Conservation (phyloP, 2,888 invertebrate genomes). For the Pristionchus arcanus region DNA sequence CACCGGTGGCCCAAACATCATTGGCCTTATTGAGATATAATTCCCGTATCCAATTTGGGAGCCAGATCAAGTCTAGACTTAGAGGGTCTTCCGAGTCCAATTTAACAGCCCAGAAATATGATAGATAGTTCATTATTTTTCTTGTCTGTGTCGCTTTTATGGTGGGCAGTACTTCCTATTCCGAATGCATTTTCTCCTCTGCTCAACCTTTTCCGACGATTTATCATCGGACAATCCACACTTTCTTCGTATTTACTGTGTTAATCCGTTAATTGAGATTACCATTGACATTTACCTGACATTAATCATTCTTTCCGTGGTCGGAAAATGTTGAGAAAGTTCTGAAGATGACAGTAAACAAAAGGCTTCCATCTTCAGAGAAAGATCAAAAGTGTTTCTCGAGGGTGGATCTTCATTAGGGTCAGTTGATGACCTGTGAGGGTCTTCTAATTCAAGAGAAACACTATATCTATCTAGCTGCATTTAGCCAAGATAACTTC, state of each 20-base stretch:
- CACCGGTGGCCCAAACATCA: neutral
- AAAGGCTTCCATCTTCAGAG: neutral
- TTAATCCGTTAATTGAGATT: neutral
- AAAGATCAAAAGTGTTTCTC: conserved; percentile 6
- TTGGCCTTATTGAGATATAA: neutral
- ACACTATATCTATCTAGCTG: neutral
- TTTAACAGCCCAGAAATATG: neutral
- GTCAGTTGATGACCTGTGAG: neutral
- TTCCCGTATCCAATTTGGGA: neutral
- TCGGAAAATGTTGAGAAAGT: neutral
- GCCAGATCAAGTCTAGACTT: conserved; percentile 23
- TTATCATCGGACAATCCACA: neutral
- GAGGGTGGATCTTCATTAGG: neutral
- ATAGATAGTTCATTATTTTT: neutral
- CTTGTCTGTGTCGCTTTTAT: neutral
- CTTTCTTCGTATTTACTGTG: neutral
- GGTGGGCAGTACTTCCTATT: neutral
- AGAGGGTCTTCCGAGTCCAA: neutral
- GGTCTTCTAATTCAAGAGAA: neutral
- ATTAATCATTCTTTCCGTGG: neutral
- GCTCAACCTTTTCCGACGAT: neutral
- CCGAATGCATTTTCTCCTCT: neutral
- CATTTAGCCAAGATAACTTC: neutral
- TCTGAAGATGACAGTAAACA: neutral
- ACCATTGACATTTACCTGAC: neutral